Evolutionary conservation across 2,888 invertebrate species (phyloP), one percentile per base, ranked within the genome.

Genomic region (Tetrapedia diversipes): DNA sequence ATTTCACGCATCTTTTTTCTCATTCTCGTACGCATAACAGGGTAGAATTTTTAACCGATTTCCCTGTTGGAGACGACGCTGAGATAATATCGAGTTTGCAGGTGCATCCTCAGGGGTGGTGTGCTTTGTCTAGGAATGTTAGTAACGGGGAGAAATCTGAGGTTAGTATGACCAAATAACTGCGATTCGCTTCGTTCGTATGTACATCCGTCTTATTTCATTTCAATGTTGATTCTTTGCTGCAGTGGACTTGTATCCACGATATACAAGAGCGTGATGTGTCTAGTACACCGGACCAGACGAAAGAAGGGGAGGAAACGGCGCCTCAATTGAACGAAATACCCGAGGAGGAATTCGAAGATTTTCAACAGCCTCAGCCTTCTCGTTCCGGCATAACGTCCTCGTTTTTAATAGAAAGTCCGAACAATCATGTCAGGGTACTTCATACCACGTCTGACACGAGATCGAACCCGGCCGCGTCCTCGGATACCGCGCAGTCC

Each of bases 201-300:
- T 10, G 2, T 43, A 3, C 4, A n/a, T n/a, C n/a, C n/a, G n/a
- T 19, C 29, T 37, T 8, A 3, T 8, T 32, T 49, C 2, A 24
- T 41, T 11, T 54, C 11, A 4, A 29, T 43, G 16, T 16, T 4
- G 10, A 8, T 24, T 39, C 6, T 34, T 3, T n/a, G 22, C 61
- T 39, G n/a, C 92, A 97, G 96, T 98, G 97, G 97, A 97, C 97
- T 8, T 97, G 97, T 89, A 95, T 98, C 65, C 98, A 98, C 92
- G 98, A 98, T 90, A 97, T 98, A 81, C 97, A 98, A 92, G 95
- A 95, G 51, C 92, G 91, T 67, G 93, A 93, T 6, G 87, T 90
- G 11, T 89, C 92, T 16, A 93, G 93, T 22, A 92, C 92, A 34
- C 89, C 90, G 45, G 91, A 93, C 0, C 87, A 87, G 3, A 47